Conservation (phyloP, 1,140 invertebrate genomes). For the Bombus polaris region DNA sequence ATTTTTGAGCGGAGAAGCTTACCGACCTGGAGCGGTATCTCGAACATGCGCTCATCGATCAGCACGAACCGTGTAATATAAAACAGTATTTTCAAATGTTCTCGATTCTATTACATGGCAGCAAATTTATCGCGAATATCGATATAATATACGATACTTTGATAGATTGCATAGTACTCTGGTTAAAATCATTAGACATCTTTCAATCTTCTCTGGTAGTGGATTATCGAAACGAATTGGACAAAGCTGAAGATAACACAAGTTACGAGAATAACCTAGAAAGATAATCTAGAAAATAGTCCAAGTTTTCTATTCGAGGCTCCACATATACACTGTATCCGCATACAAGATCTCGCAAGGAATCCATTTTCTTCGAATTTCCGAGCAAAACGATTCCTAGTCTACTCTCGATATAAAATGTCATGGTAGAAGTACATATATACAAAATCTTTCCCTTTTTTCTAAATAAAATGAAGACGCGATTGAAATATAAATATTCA, state of each 20-base stretch:
- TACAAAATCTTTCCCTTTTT: too few species aligned
- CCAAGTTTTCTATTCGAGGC: too few species aligned
- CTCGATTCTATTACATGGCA: not conserved
- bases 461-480: too few species aligned
- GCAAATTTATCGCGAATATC: not conserved
- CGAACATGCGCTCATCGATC: not conserved
- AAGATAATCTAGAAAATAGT: too few species aligned
- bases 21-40: not conserved
- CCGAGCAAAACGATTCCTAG: too few species aligned
- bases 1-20: not conserved
- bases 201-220: not conserved
- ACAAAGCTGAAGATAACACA: not conserved
- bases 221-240: not conserved
- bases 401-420: too few species aligned
- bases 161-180: not conserved
- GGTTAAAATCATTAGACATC: not conserved
- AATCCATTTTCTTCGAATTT: slow-evolving; percentile 13
- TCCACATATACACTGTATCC: too few species aligned
- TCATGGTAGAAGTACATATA: too few species aligned
- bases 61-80: not conserved
- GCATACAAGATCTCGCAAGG: too few species aligned
- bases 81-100: not conserved
- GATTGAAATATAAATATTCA: too few species aligned
- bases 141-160: not conserved
- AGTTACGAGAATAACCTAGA: too few species aligned